Evolutionary conservation across 2,113 vertebrate genomes (phyloP), one percentile per base, ranked within the genome.

Genomic region (Arothron firmamentum): DNA sequence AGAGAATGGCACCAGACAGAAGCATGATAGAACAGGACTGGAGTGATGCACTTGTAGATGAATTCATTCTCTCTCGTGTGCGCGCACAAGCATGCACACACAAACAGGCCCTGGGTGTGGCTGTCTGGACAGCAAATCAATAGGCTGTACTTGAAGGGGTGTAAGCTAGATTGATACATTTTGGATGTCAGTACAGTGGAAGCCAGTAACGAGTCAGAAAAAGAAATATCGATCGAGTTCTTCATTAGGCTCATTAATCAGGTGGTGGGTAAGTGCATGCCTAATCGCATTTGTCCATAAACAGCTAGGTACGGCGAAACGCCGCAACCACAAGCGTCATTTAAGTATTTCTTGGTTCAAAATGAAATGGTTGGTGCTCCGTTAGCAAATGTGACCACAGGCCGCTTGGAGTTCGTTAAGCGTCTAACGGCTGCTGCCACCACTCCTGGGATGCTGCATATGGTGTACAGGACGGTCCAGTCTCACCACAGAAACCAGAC

Each of bases 121-220:
- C 47, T 16, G 45, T 17, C 47, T 34, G 28, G 70, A 66, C 70
- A 72, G 50, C 23, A 61, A 61, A 77, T 78, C 70, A 69, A 79
- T 80, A 65, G 31, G 23, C 18, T 52, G 42, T 52, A 34, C 72
- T 62, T 72, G 66, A 70, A 71, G 61, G 53, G 65, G 34, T 58
- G 50, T 45, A 4, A 51, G 46, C 38, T 47, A 52, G 19, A 80
- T 78, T 74, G 62, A 78, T 68, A 58, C 12, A 0, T 61, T 70
- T 60, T 52, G 42, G n/a, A 46, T 13, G 19, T 62, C 9, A 56
- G 23, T 48, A 64, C 8, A 54, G 49, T 48, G 70, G 41, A 53
- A 78, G 65, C 49, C 56, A 38, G 50, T 72, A 81, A 79, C 85
- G 67, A 85, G 59, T 20, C 42, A 28, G 62, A 70, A 46, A 53